Base-by-base conservation (phyloP, 1,140 invertebrate genomes). In the Drosophila sp. region DNA sequence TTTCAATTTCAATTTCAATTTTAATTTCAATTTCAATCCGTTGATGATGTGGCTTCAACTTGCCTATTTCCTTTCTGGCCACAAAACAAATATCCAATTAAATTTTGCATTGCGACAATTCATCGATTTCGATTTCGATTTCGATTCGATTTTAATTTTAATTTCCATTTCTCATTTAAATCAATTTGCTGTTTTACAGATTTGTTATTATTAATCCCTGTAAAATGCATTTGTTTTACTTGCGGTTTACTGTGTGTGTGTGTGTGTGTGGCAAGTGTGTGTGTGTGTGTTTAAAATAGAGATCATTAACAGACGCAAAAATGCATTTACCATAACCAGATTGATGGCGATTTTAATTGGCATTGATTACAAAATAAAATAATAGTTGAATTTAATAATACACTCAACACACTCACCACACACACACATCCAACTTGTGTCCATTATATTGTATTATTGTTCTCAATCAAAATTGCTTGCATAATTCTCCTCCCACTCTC, bases 371-470 rank as follows among this genome's bases (percentile, higher is more conserved):
- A 66, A 83, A 87, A 71, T n/a, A n/a, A n/a, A n/a, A n/a, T 89
- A 87, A 87, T 79, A 82, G 89, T 78, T 83, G 62, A 76, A 89
- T 79, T 87, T 76, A 65, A n/a, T n/a, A n/a, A 82, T 66, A 78
- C 54, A 38, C 34, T 1, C 16, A 54, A 38, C 50, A 58, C 41
- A 41, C n/a, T 36, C 57, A n/a, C n/a, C n/a, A 32, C 21, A 21
- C 21, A 14, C 36, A n/a, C 4, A 8, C n/a, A 38, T 38, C 13
- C 36, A 38, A 38, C 36, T 13, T 3, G 6, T 2, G 13, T 38
- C 11, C 34, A 36, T 3, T 11, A 36, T 36, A 21, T 21, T 2
- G 4, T 21, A 21, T 2, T 21, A 21, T 2, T 21, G 1, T 21
- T 21, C 21, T 21, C 21, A 21, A 21, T 21, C 21, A 21, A 21